Evolutionary conservation across 2,113 vertebrate genomes (phyloP).

Genomic region (Rhombomys opimus): DNA sequence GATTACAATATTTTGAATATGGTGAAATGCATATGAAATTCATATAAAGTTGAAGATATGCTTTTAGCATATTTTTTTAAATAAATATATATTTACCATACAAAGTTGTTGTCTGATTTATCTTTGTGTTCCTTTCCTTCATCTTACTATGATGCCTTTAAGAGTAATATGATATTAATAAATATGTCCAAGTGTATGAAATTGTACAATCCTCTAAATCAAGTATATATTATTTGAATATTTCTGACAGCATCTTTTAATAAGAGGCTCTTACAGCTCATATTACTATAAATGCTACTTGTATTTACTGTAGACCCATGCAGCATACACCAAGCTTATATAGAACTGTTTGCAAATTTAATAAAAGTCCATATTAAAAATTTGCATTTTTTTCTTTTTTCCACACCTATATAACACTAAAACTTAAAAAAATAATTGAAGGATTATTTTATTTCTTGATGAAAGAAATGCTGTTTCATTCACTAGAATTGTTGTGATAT

Average conservation of each 20-base stretch:
- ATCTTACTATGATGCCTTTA: not conserved
- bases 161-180: not conserved
- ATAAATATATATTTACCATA: slow-evolving; percentile 30
- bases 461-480: not conserved
- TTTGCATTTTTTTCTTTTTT: slow-evolving; percentile 68
- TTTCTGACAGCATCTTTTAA: slow-evolving; percentile 64
- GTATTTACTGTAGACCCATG: slow-evolving; percentile 78
- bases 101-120: not conserved
- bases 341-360: slow-evolving; percentile 55
- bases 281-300: too few relatives aligned
- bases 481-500: slow-evolving; percentile 63
- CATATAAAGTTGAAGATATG: slow-evolving; percentile 4
- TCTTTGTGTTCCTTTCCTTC: not conserved
- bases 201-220: not conserved
- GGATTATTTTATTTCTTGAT: slow-evolving; percentile 72
- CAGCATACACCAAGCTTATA: slow-evolving; percentile 65
- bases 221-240: not conserved
- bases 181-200: not conserved
- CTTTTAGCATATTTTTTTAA: not conserved
- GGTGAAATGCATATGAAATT: not conserved
- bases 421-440: slow-evolving; percentile 71
- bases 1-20: slow-evolving; percentile 22
- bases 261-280: not conserved
- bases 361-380: slow-evolving; percentile 75
- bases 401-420: slow-evolving; percentile 64